These are phyloP conservation scores for Apamea epomidion DNA, from an alignment of 2,888 invertebrate species.

Conservation along the genomic window DNA sequence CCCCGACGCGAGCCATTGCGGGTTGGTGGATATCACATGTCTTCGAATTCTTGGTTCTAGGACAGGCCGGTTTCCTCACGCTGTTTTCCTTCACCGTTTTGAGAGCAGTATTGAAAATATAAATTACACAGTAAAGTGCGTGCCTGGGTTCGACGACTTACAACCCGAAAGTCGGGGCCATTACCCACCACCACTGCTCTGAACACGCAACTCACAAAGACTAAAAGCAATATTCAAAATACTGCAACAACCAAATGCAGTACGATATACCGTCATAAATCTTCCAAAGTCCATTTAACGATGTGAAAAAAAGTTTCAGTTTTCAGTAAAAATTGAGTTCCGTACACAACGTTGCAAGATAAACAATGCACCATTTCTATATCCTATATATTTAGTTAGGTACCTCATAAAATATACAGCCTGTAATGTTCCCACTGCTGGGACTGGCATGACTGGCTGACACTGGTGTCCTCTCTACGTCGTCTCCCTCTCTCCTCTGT, in stretches of 20 bases:
- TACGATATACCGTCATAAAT: background rate
- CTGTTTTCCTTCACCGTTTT: background rate
- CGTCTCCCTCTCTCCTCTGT: too few species aligned
- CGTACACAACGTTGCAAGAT: background rate
- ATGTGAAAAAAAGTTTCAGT: background rate
- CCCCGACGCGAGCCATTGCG: background rate
- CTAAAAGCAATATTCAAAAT: background rate
- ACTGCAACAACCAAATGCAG: background rate
- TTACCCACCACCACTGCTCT: background rate
- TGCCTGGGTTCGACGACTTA: background rate
- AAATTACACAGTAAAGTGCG: background rate
- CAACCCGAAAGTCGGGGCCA: background rate
- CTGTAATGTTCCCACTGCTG: too few species aligned
- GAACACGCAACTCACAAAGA: background rate
- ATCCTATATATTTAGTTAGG: too few species aligned
- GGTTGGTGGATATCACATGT: background rate
- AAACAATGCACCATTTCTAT: background rate
- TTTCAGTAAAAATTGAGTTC: background rate
- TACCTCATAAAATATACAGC: too few species aligned
- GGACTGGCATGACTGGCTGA: too few species aligned
- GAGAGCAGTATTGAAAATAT: background rate
- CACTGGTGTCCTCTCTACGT: too few species aligned
- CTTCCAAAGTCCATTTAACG: background rate
- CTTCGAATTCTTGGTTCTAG: background rate
- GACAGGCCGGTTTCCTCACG: background rate